phyloP scores from a whole-genome alignment of 92 coral and sea anemone genomes.

The Muricea muricata region DNA sequence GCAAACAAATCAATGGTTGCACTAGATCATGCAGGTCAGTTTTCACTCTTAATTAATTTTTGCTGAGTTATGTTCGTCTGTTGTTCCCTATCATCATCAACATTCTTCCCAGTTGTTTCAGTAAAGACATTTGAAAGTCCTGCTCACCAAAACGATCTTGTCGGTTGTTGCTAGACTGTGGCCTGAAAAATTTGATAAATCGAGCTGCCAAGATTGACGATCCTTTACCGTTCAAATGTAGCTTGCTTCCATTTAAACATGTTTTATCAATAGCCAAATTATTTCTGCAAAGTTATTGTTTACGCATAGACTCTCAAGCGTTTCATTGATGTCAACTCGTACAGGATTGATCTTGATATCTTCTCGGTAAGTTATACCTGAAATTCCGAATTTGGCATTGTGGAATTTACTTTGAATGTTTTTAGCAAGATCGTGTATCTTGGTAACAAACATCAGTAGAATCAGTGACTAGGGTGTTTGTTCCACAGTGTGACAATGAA shows the following conservation, averaged over 20 bases:
- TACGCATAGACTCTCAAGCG: constrained; percentile 2
- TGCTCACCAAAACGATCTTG: background rate
- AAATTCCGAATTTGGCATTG: too few species aligned
- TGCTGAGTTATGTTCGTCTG: background rate
- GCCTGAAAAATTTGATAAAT: constrained; percentile 13
- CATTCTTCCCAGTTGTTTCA: constrained; percentile 20
- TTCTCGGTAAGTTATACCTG: constrained; percentile 6
- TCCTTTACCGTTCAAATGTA: constrained; percentile 53
- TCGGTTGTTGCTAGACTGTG: background rate
- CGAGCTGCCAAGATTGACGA: constrained; percentile 32
- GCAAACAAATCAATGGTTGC: constrained; percentile 23
- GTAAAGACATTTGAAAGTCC: constrained; percentile 10
- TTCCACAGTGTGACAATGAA: too few species aligned
- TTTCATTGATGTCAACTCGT: constrained; percentile 29
- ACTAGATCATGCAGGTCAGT: too few species aligned
- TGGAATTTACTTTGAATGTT: too few species aligned
- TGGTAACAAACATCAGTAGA: too few species aligned
- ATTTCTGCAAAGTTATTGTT: constrained; percentile 23
- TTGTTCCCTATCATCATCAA: background rate
- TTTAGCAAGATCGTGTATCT: too few species aligned
- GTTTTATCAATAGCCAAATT: constrained; percentile 44
- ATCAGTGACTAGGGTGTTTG: too few species aligned
- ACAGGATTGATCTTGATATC: constrained; percentile 33
- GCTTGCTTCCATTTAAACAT: too few species aligned
- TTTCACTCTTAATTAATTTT: too few species aligned